Percentiles rank a stretch among this genome's conserved stretches.
Evolutionary conservation across 37 sponge, comb jelly and placozoan species (phyloP).

Genomic region (Spongia lamella): DNA sequence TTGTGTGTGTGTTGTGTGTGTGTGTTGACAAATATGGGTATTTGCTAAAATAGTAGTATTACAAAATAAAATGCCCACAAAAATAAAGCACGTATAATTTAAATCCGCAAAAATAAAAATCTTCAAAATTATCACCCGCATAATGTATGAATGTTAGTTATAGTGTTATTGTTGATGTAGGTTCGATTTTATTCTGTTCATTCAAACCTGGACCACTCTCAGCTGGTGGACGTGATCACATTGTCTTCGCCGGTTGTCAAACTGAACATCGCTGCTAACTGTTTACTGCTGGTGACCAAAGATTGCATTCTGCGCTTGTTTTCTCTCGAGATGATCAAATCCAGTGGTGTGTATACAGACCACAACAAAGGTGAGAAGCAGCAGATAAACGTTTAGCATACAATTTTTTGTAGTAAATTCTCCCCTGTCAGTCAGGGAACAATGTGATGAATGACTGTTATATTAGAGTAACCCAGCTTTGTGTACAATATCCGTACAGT

Average conservation of each 20-base stretch:
- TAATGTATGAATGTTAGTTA: no score
- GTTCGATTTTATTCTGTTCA: slow-evolving; percentile 77
- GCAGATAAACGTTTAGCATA: no score
- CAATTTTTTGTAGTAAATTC: no score
- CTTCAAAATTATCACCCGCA: no score
- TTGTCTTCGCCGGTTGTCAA: slow-evolving; percentile 45
- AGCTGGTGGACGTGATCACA: slow-evolving; percentile 34
- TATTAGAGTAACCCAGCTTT: no score
- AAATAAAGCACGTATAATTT: no score
- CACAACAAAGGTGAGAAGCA: neutral
- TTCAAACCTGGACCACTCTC: slow-evolving; percentile 77
- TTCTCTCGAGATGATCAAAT: slow-evolving; percentile 27
- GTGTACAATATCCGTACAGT: no score
- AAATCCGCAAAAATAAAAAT: no score
- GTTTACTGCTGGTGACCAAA: slow-evolving; percentile 49
- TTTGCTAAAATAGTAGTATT: neutral
- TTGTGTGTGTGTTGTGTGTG: neutral
- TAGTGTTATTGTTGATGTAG: slow-evolving; percentile 34
- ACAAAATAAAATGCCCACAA: no score
- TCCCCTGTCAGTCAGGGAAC: no score
- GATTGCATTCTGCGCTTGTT: slow-evolving; percentile 44
- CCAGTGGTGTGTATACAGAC: slow-evolving; percentile 6
- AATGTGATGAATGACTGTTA: no score
- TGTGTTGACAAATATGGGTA: neutral
- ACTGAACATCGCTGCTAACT: slow-evolving; percentile 61